These are phyloP conservation scores for Echinometra lucunter DNA, from an alignment of 53 echinoderm and acorn worm species.

Conservation along the genomic window DNA sequence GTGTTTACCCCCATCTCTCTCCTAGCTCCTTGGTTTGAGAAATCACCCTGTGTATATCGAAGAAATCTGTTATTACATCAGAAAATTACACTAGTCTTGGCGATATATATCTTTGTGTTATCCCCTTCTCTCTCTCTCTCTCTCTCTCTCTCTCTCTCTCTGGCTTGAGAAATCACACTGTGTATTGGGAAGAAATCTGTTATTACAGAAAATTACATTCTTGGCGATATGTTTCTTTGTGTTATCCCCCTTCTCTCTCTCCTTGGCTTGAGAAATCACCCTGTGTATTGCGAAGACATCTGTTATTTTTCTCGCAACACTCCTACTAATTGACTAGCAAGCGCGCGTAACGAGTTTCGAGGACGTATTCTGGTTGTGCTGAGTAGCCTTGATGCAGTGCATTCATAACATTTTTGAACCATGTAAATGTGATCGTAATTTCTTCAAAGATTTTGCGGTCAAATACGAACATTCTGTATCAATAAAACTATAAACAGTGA, in stretches of 20 bases:
- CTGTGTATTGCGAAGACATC: slow-evolving; percentile 37
- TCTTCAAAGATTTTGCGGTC: neutral
- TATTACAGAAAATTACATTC: too few species aligned
- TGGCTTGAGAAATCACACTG: too few species aligned
- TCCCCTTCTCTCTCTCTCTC: too few species aligned
- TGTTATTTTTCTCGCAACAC: slow-evolving; percentile 33
- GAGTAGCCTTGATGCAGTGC: neutral
- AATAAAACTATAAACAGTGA: neutral
- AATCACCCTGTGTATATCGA: too few species aligned
- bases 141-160: too few species aligned
- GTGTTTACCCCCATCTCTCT: neutral
- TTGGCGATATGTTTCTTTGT: too few species aligned
- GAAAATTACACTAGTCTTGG: neutral
- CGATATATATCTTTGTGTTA: neutral
- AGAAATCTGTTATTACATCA: neutral
- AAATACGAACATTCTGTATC: neutral
- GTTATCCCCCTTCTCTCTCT: neutral
- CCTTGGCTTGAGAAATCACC: neutral
- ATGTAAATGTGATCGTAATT: neutral
- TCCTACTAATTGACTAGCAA: slow-evolving; percentile 46
- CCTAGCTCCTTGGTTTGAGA: neutral
- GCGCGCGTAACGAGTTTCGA: slow-evolving; percentile 36
- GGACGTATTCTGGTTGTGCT: neutral
- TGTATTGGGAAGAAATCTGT: too few species aligned
- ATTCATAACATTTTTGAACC: neutral